Evolutionary conservation across 2,113 vertebrate genomes (phyloP), one percentile per base, ranked within the genome.

Genomic region (Eurypyga helias): DNA sequence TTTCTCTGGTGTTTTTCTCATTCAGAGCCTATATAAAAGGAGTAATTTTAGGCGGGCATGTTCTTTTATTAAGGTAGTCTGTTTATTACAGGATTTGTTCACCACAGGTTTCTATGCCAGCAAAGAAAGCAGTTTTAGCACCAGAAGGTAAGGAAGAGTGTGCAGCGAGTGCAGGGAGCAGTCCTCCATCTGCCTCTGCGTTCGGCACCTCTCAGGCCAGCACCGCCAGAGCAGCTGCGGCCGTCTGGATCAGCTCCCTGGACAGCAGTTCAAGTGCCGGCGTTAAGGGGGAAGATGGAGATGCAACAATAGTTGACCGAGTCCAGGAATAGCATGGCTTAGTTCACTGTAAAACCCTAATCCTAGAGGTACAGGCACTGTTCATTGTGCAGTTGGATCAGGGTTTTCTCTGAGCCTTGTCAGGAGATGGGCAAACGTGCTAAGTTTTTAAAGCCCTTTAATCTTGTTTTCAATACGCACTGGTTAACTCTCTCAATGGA

Each of bases 41-140:
- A 69, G 15, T 17, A 0, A 6, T 82, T 89, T 67, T 71, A 66
- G 46, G 15, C 48, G 16, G 33, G 38, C 1, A 0, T 23, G 29
- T 10, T 12, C 34, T 61, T 77, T 67, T 62, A 48, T 48, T 81
- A 54, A 64, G 4, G 11, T 49, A 46, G 29, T 36, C 19, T 55
- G 12, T 51, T 81, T 60, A 8, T 57, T 90, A 69, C 10, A 49
- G 60, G 11, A 70, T 25, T 34, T 66, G 17, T 83, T 86, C 21
- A 33, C 24, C 2, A 0, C 33, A 70, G 62, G 21, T 28, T 60
- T 41, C 13, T 46, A 25, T n/a, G 8, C 17, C 60, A 88, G 61
- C 24, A 79, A 75, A 79, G 10, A 79, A 75, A 79, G 10, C 19
- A 18, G 10, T n/a, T 65, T 43, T 49, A 61, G 26, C 57, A 77